Base-by-base conservation (phyloP, 2,797 vertebrate species). In the Diglossa cyanea region DNA sequence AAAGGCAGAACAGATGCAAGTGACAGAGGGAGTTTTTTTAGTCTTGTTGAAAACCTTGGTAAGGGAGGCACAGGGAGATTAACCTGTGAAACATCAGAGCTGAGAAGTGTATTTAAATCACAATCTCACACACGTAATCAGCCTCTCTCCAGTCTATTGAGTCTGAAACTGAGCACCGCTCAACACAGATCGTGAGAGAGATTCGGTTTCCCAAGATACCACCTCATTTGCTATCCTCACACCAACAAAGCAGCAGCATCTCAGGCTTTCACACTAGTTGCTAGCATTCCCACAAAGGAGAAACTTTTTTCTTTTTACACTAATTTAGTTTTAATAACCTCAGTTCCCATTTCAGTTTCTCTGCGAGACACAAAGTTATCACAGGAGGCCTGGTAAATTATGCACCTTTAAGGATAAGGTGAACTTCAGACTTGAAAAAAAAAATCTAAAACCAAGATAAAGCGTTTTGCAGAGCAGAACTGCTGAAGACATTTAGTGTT, bases 311-410 rank as follows among this genome's bases (percentile, higher is more conserved):
- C 7, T 51, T 77, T 86, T 78, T 13, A 31, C 39, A 77, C 53
- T 90, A 55, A 91, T 89, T 90, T 88, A 35, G 7, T 81, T 94
- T 73, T 94, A 94, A 93, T 81, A 75, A 97, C 78, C 61, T 90
- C 75, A 60, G 78, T n/a, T 96, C 54, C 75, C 68, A 48, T 68
- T 83, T 68, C 67, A n/a, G 61, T n/a, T 85, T 74, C 78, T 79
- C 68, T 51, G 61, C 12, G 55, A 88, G 83, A 81, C 5, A 83
- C 57, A 85, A 76, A 93, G 63, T 63, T 86, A 55, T 94, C 86
- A 57, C 86, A 76, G 76, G 86, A 91, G 94, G 65, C 72, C 79
- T 62, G 67, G 44, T 62, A 91, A 91, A 94, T 86, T 83, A 90
- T 24, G 68, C 37, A 75, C 95, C 78, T 95, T 90, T 83, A 72